Conservation (phyloP, 2,888 invertebrate species). For the Dastarcus helophoroides region DNA sequence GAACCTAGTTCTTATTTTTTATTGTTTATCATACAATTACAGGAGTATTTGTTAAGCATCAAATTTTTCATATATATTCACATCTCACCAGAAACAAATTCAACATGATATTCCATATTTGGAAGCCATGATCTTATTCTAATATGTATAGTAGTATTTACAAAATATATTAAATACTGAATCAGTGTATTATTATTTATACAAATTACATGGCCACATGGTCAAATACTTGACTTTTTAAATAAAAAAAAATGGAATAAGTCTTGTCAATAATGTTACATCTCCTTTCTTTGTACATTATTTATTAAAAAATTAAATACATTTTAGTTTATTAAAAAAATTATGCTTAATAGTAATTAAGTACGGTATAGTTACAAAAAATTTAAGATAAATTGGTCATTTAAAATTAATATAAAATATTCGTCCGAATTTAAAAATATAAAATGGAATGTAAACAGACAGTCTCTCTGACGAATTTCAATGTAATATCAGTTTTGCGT, state of each 20-base stretch:
- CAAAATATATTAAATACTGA: slow-evolving; percentile 29
- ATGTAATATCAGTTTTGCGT: slow-evolving; percentile 1
- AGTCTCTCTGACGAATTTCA: slow-evolving; percentile 10
- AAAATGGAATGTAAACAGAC: slow-evolving; percentile 9
- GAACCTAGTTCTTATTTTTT: too few species aligned
- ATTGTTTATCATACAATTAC: neutral
- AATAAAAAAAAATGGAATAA: neutral
- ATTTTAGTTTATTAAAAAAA: too few species aligned
- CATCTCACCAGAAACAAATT: slow-evolving; percentile 18
- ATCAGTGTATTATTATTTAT: slow-evolving; percentile 24
- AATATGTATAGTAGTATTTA: slow-evolving; percentile 23
- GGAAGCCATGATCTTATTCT: slow-evolving; percentile 25
- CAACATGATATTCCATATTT: slow-evolving; percentile 21
- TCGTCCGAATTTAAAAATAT: slow-evolving; percentile 6
- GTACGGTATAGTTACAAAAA: neutral
- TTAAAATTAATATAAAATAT: slow-evolving; percentile 8
- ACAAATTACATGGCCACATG: slow-evolving; percentile 29
- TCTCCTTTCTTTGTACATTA: too few species aligned
- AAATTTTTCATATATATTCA: neutral
- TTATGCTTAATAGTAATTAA: neutral
- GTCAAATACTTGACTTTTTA: neutral
- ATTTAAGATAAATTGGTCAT: slow-evolving; percentile 5
- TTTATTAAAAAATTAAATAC: too few species aligned
- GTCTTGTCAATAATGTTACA: too few species aligned
- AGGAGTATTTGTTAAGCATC: slow-evolving; percentile 1